These are phyloP conservation scores for Pipra filicauda DNA, from an alignment of 2,113 vertebrate species.

Conservation along the genomic window DNA sequence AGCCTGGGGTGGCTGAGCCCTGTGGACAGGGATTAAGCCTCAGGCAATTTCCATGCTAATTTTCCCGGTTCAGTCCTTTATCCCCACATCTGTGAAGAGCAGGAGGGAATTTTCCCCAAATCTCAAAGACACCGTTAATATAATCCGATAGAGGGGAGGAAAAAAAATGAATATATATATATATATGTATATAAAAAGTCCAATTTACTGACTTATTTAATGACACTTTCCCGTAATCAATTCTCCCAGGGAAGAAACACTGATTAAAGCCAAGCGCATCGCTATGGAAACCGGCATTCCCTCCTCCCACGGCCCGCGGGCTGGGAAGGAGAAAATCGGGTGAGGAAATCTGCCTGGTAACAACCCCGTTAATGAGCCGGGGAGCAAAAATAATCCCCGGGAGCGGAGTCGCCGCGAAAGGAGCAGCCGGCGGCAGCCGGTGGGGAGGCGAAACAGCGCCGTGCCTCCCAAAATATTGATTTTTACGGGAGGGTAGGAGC, in stretches of 20 bases:
- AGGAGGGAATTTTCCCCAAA: neutral
- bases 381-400: slow-evolving; percentile 36
- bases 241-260: slow-evolving; percentile 52
- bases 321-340: slow-evolving; percentile 22
- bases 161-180: neutral
- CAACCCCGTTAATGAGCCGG: slow-evolving; percentile 20
- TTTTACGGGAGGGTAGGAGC: neutral
- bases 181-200: neutral
- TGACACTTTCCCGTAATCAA: slow-evolving; percentile 30
- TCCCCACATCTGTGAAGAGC: neutral
- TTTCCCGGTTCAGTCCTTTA: neutral
- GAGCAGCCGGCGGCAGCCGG: slow-evolving; percentile 12
- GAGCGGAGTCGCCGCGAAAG: neutral
- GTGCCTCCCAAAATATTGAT: neutral
- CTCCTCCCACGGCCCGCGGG: slow-evolving; percentile 48
- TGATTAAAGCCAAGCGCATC: slow-evolving; percentile 63
- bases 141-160: neutral
- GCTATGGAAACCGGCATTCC: slow-evolving; percentile 68
- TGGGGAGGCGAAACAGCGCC: neutral
- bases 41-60: neutral
- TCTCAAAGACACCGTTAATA: neutral
- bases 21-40: neutral
- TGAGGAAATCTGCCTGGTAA: slow-evolving; percentile 71
- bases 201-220: slow-evolving; percentile 51
- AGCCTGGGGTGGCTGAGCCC: rapidly evolving